phyloP scores from a whole-genome alignment of 2,113 vertebrate genomes.

The Salvelinus namaycush region DNA sequence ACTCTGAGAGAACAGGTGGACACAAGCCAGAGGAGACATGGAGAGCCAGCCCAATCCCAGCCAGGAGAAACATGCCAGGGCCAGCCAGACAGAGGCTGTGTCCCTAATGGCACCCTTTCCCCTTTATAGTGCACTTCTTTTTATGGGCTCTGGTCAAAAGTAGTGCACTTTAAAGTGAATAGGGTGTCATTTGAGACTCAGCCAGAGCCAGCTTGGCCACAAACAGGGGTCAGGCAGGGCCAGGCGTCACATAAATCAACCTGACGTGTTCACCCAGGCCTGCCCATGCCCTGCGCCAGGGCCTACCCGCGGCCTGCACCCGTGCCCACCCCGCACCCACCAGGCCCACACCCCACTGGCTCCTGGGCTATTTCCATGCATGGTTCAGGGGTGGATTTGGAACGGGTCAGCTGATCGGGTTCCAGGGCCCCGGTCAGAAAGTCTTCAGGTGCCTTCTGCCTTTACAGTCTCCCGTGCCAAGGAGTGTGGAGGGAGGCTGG shows the following conservation, averaged over 20 bases:
- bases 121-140: too few relatives aligned
- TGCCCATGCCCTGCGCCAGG: constrained; percentile 50
- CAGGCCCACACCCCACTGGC: not conserved
- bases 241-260: constrained; percentile 68
- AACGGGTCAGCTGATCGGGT: constrained; percentile 61
- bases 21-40: constrained; percentile 42
- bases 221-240: constrained; percentile 56
- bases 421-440: constrained; percentile 54
- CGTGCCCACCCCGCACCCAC: not conserved
- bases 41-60: constrained; percentile 29
- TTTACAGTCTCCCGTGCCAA: constrained; percentile 53
- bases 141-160: too few relatives aligned
- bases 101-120: too few relatives aligned
- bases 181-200: too few relatives aligned
- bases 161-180: too few relatives aligned
- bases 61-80: too few relatives aligned
- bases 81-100: too few relatives aligned
- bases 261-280: constrained; percentile 74
- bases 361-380: constrained; percentile 48
- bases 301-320: constrained; percentile 12
- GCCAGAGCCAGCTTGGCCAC: constrained; percentile 33
- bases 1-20: constrained; percentile 62
- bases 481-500: not conserved
- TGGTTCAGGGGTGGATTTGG: constrained; percentile 61
- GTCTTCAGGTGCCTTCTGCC: constrained; percentile 72